phyloP scores from a whole-genome alignment of 2,113 vertebrate species.

The Halcyon malimbica region DNA sequence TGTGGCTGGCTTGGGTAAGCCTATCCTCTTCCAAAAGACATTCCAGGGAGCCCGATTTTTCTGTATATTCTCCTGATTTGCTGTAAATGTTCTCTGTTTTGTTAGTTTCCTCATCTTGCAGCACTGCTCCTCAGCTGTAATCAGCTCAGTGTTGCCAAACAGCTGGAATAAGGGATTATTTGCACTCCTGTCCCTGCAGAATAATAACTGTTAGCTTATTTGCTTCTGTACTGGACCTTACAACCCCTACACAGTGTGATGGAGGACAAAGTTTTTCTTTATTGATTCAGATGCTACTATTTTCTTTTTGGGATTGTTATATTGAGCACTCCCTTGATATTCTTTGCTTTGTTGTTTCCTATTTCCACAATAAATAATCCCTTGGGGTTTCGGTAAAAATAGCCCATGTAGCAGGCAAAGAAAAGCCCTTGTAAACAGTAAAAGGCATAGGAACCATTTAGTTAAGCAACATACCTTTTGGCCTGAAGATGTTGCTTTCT shows the following conservation, averaged over 20 bases:
- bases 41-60: not conserved
- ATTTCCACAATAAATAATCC: not conserved
- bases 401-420: not conserved
- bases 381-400: not conserved
- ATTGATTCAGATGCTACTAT: not conserved
- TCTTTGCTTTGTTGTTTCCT: not conserved
- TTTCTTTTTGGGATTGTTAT: not conserved
- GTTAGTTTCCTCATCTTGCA: not conserved
- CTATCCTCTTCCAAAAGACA: not conserved
- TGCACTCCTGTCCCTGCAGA: constrained; percentile 1
- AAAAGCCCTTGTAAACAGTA: not conserved
- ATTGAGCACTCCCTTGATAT: not conserved
- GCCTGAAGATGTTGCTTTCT: not conserved
- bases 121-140: not conserved
- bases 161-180: constrained; percentile 17
- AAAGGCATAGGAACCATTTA: not conserved
- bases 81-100: not conserved
- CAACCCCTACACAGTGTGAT: not conserved
- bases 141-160: constrained; percentile 18
- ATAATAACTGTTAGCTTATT: constrained; percentile 20
- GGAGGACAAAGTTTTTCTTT: not conserved
- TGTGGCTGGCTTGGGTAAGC: not conserved
- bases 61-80: not conserved
- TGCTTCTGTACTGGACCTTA: constrained; percentile 31
- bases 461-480: not conserved